These are phyloP conservation scores for Hetaerina americana DNA, from an alignment of 1,140 invertebrate genomes.

Conservation along the genomic window DNA sequence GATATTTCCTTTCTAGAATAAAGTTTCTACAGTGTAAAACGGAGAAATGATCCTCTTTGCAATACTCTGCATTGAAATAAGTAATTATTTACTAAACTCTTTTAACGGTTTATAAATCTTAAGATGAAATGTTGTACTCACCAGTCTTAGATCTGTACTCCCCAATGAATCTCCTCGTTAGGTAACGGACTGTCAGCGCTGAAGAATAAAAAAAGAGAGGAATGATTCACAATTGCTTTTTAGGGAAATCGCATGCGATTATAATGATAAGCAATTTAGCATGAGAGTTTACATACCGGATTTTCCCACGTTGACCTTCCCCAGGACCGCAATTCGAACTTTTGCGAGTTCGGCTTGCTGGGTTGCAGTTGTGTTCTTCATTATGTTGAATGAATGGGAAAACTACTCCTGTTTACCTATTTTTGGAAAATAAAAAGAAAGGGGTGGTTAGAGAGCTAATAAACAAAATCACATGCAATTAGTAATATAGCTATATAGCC, in stretches of 20 bases:
- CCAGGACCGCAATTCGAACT: constrained; percentile 47
- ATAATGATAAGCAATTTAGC: not conserved
- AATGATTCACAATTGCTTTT: not conserved
- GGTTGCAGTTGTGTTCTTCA: not conserved
- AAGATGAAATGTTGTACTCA: constrained; percentile 29
- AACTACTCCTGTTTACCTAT: no score
- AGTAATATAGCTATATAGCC: no score
- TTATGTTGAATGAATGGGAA: no score
- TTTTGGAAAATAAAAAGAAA: no score
- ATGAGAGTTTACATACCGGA: constrained; percentile 41
- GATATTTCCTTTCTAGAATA: no score
- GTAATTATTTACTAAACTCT: no score
- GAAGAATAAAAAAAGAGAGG: constrained; percentile 22
- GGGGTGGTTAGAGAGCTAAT: no score
- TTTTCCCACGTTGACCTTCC: constrained; percentile 58
- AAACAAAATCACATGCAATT: no score
- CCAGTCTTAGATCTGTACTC: constrained; percentile 70
- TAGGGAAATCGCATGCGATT: not conserved
- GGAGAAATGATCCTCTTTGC: no score
- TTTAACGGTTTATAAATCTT: no score
- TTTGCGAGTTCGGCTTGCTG: not conserved
- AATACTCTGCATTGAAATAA: no score
- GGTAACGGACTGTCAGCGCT: constrained; percentile 62
- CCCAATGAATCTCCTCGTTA: constrained; percentile 63
- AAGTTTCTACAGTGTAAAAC: no score